Percentiles rank a stretch among this genome's conserved stretches.
phyloP scores from a whole-genome alignment of 2,113 vertebrate species.

The Nasalis larvatus region DNA sequence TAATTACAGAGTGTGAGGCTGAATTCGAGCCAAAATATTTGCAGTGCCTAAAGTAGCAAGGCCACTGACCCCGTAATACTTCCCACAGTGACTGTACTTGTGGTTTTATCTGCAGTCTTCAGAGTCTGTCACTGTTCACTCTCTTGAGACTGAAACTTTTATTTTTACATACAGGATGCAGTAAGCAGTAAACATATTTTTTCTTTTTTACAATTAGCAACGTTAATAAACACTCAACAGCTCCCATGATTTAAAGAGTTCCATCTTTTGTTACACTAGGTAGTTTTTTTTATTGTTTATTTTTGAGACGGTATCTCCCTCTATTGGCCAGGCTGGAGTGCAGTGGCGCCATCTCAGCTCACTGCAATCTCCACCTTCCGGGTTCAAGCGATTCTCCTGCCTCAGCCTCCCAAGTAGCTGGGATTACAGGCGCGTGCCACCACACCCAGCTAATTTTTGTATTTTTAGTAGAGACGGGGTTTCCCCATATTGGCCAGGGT shows the following conservation, averaged over 20 bases:
- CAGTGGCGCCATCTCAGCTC: no score
- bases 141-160: neutral
- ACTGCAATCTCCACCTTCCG: no score
- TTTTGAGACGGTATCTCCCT: no score
- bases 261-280: neutral
- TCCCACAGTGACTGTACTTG: neutral
- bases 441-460: no score
- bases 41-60: constrained; percentile 21
- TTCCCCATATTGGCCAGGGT: no score
- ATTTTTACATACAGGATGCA: neutral
- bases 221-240: neutral
- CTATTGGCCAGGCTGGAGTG: no score
- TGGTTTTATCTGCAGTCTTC: neutral
- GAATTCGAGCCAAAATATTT: neutral
- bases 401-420: no score
- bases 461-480: no score
- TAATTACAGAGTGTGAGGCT: constrained; percentile 42
- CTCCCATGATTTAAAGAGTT: neutral
- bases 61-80: neutral
- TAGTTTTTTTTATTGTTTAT: no score
- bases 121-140: neutral
- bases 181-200: neutral
- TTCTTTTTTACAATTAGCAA: neutral
- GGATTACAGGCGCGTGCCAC: no score
- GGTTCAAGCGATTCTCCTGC: no score